Conservation (phyloP, 2,113 vertebrate genomes). For the Upupa epops region DNA sequence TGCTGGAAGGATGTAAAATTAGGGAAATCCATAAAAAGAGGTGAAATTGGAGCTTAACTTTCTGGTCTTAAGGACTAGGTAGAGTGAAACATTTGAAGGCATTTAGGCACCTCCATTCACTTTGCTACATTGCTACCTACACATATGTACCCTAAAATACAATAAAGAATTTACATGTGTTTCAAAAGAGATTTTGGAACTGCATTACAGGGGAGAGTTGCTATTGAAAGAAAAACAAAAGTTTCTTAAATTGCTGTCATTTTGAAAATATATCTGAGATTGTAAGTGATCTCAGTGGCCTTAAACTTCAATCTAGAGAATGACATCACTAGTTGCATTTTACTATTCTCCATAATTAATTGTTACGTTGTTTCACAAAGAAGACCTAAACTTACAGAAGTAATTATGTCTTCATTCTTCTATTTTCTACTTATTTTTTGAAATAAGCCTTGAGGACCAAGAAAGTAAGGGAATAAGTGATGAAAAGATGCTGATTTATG, state of each 20-base stretch:
- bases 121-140: background rate
- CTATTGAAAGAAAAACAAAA: constrained; percentile 25
- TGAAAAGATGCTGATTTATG: constrained; percentile 57
- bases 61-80: background rate
- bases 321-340: background rate
- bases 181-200: constrained; percentile 2
- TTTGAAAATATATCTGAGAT: constrained; percentile 40
- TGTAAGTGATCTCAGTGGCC: background rate
- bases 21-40: background rate
- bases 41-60: background rate
- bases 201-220: background rate
- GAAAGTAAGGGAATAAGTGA: background rate
- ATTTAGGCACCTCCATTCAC: background rate
- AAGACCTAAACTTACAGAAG: background rate
- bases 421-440: constrained; percentile 1
- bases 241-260: constrained; percentile 40
- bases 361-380: background rate
- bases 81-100: background rate
- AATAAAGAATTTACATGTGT: background rate
- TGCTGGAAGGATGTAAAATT: background rate
- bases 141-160: background rate
- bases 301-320: constrained; percentile 12
- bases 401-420: background rate
- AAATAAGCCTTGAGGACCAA: constrained; percentile 13
- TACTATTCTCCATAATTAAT: constrained; percentile 10